These are phyloP conservation scores for Clarias gariepinus DNA, from an alignment of 2,113 vertebrate species.

Conservation along the genomic window DNA sequence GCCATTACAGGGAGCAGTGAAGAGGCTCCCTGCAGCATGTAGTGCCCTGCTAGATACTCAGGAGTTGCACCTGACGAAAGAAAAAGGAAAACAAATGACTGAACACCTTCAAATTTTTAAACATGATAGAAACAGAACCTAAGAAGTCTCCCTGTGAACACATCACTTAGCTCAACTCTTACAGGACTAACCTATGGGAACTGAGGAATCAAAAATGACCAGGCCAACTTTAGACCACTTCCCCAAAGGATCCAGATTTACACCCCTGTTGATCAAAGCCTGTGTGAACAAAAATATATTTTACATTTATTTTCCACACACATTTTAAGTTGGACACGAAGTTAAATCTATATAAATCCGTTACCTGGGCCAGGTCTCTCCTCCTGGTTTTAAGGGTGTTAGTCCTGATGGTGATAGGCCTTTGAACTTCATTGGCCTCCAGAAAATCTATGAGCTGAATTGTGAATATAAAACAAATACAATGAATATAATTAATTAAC, in stretches of 20 bases:
- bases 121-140: neutral
- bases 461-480: neutral
- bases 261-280: slow-evolving; percentile 95
- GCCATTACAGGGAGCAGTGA: slow-evolving; percentile 96
- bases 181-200: slow-evolving; percentile 84
- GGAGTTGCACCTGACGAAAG: slow-evolving; percentile 86
- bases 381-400: slow-evolving; percentile 94
- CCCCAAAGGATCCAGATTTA: slow-evolving; percentile 93
- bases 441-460: slow-evolving; percentile 89
- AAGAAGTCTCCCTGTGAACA: neutral
- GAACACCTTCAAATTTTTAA: neutral
- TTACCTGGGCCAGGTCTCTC: slow-evolving; percentile 92
- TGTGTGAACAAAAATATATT: slow-evolving; percentile 57
- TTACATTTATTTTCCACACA: neutral
- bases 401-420: slow-evolving; percentile 91
- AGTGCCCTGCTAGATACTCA: slow-evolving; percentile 94
- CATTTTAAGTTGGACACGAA: neutral
- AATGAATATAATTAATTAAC: too few relatives aligned
- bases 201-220: slow-evolving; percentile 93
- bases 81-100: neutral
- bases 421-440: slow-evolving; percentile 92
- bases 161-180: neutral
- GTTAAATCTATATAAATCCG: neutral
- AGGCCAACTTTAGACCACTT: slow-evolving; percentile 97
- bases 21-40: slow-evolving; percentile 96